These are phyloP conservation scores for Muscina levida DNA, from an alignment of 2,888 invertebrate species.

Conservation along the genomic window DNA sequence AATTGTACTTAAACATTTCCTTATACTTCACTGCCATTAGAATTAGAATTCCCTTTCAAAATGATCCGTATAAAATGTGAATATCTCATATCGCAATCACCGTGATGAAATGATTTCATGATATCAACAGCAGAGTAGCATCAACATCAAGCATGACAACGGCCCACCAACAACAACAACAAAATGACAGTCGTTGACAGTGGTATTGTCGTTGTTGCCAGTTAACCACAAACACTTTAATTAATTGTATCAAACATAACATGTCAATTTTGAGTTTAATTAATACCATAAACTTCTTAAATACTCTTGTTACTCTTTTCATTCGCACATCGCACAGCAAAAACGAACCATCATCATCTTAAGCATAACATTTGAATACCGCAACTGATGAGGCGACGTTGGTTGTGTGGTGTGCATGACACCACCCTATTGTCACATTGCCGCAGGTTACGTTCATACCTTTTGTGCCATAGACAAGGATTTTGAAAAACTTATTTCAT, in stretches of 20 bases:
- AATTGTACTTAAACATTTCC: slow-evolving; percentile 4
- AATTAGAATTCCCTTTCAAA: background rate
- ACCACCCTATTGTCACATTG: background rate
- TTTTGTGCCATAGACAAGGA: background rate
- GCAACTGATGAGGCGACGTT: background rate
- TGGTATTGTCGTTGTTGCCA: too few species aligned
- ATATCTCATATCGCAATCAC: background rate
- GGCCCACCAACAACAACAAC: too few species aligned
- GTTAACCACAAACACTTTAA: slow-evolving; percentile 30
- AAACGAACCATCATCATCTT: slow-evolving; percentile 13
- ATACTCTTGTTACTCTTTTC: slow-evolving; percentile 42
- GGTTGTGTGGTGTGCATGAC: background rate
- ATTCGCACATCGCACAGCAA: too few species aligned
- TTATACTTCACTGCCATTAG: background rate
- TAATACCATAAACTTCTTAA: slow-evolving; percentile 56
- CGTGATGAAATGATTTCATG: background rate
- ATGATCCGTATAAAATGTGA: background rate
- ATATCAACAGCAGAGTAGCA: background rate
- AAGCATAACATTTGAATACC: slow-evolving; percentile 29
- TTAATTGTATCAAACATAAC: slow-evolving; percentile 31
- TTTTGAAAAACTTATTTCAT: slow-evolving; percentile 24
- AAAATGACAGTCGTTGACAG: too few species aligned
- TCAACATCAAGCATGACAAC: background rate
- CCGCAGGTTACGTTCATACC: background rate
- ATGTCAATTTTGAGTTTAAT: slow-evolving; percentile 50